A percentile compares a stretch with the other conserved stretches of the same genome.
phyloP scores from a whole-genome alignment of 2,888 invertebrate species.

The Thumatha senex region DNA sequence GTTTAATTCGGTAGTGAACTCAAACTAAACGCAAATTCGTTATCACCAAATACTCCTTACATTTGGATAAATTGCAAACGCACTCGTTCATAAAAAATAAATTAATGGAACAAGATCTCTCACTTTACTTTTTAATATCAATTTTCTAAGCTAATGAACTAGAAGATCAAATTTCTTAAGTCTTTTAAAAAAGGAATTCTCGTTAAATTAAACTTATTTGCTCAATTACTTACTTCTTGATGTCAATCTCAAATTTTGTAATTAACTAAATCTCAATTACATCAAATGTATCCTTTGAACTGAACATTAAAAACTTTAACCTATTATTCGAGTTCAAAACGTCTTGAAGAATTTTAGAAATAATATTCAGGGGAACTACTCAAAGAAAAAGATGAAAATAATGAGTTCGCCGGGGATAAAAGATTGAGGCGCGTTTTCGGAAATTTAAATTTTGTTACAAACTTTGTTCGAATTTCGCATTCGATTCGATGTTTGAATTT shows the following conservation, averaged over 20 bases:
- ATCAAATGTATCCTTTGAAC: constrained; percentile 10
- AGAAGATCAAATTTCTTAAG: too few relatives aligned
- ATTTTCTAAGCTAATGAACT: too few relatives aligned
- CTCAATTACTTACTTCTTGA: neutral
- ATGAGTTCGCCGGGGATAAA: constrained; percentile 1
- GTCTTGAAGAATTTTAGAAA: constrained; percentile 4
- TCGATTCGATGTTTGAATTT: too few relatives aligned
- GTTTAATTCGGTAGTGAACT: too few relatives aligned
- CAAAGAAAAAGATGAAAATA: constrained; percentile 11
- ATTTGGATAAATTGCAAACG: neutral
- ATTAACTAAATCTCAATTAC: constrained; percentile 11
- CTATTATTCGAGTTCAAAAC: constrained; percentile 17
- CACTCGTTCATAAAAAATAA: too few relatives aligned
- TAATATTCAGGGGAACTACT: neutral
- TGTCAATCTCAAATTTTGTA: neutral
- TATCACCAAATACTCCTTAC: too few relatives aligned
- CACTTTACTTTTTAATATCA: too few relatives aligned
- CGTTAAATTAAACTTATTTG: neutral
- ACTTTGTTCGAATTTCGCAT: neutral
- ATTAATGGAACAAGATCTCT: too few relatives aligned
- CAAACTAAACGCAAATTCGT: too few relatives aligned
- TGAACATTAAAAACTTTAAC: constrained; percentile 20
- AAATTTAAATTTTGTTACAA: neutral
- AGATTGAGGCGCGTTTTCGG: neutral
- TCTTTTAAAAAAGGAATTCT: too few relatives aligned